Percentiles rank a stretch among this genome's conserved stretches.
phyloP scores from a whole-genome alignment of 2,888 invertebrate species.

The Anthophora plumipes region DNA sequence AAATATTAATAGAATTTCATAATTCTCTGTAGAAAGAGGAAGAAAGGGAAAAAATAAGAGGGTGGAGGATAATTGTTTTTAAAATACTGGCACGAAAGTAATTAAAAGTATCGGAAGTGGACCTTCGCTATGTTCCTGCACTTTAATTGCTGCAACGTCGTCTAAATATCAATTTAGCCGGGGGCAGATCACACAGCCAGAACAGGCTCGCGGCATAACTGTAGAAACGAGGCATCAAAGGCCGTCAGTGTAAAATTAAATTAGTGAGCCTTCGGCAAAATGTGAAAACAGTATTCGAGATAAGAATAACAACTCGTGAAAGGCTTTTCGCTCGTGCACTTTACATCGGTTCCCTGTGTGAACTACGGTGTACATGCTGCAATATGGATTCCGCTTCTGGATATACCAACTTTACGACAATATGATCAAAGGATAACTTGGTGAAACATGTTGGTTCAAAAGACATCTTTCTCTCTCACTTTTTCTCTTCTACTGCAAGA shows the following conservation, averaged over 20 bases:
- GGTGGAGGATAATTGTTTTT: neutral
- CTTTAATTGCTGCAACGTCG: slow-evolving; percentile 44
- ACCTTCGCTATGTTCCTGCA: neutral
- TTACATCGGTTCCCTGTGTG: slow-evolving; percentile 56
- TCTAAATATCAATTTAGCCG: slow-evolving; percentile 60
- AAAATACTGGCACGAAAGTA: neutral
- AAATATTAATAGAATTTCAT: slow-evolving; percentile 12
- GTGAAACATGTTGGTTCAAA: slow-evolving; percentile 46
- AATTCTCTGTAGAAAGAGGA: neutral
- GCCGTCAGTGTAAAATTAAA: slow-evolving; percentile 65
- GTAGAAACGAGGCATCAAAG: slow-evolving; percentile 40
- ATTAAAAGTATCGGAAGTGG: neutral
- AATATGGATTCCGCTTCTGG: slow-evolving; percentile 52
- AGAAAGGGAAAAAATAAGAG: too few species aligned
- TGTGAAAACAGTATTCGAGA: slow-evolving; percentile 63
- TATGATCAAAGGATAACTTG: slow-evolving; percentile 65
- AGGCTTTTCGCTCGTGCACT: slow-evolving; percentile 54
- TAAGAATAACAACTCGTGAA: slow-evolving; percentile 69
- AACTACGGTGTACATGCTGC: slow-evolving; percentile 30
- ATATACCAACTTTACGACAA: slow-evolving; percentile 64
- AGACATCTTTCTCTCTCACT: too few species aligned
- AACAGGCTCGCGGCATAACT: slow-evolving; percentile 34
- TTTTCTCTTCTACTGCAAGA: slow-evolving; percentile 36
- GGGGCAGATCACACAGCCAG: slow-evolving; percentile 29
- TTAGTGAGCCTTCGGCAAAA: slow-evolving; percentile 71